Base-by-base conservation (phyloP, 2,113 vertebrate species). In the Triplophysa siluroides region DNA sequence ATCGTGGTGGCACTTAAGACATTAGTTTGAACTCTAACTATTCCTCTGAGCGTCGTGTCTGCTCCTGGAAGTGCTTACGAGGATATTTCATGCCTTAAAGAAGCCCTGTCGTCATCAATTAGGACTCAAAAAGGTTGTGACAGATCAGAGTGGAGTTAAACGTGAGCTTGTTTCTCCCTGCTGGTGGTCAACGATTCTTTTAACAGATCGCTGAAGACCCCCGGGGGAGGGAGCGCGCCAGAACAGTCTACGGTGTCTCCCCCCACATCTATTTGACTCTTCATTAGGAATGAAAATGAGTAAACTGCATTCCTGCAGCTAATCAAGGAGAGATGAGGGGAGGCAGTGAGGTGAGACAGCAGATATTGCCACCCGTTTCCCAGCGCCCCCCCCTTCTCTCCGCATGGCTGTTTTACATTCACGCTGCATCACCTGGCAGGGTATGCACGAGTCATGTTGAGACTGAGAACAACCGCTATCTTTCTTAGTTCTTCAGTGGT, bases 301-400 rank as follows among this genome's bases (percentile, higher is more conserved):
- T 89, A 86, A 87, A 87, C 83, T 91, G 91, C 89, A 90, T 92
- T 92, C 91, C 90, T 90, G 88, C 88, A 92, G 88, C 88, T 92
- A 90, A 92, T 92, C 90, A 93, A 87, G 89, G 81, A 79, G 76
- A 88, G 92, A 92, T 92, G 88, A 91, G 82, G 87, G 91, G 78
- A 91, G 90, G 91, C 89, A 81, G 75, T 90, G 90, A 91, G 90
- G 90, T 92, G 91, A 92, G 86, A 92, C 91, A 87, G 87, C 85
- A 92, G 90, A 90, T 91, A 92, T 91, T 79, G 88, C 86, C 89
- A 88, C 78, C 80, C 81, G 72, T 63, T 63, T 75, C 73, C 21
- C 38, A 75, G 58, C 54, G 61, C 73, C 47, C 64, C 10, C 58
- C 70, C 24, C 14, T 24, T 2, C 58, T 60, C 58, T 69, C 56